These are phyloP conservation scores for Linurgus olivaceus DNA, from an alignment of 2,797 vertebrate genomes.

Conservation along the genomic window DNA sequence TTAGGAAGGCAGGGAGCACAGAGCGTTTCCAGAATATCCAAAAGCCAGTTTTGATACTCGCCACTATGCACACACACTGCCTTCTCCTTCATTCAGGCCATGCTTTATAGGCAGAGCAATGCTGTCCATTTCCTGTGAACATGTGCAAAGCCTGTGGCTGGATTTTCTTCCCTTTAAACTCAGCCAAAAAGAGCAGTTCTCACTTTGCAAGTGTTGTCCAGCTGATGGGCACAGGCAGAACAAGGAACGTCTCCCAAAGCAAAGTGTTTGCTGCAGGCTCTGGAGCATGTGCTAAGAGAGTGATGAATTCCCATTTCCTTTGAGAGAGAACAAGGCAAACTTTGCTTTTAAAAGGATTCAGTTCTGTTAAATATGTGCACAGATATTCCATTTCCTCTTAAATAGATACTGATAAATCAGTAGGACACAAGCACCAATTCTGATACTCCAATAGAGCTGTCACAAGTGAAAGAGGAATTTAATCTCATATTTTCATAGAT, in stretches of 20 bases:
- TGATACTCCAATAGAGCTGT: background rate
- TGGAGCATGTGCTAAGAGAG: background rate
- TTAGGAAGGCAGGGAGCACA: background rate
- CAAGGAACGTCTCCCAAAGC: background rate
- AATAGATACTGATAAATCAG: background rate
- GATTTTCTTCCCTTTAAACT: background rate
- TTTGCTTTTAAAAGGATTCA: slow-evolving; percentile 44
- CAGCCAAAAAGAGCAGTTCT: background rate
- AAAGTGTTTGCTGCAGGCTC: background rate
- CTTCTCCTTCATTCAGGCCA: background rate
- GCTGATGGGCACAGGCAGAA: background rate
- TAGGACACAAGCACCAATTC: background rate
- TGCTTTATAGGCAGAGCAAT: background rate
- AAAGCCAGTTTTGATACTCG: background rate
- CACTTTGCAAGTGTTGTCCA: background rate
- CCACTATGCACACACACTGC: background rate
- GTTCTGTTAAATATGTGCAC: background rate
- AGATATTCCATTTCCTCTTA: background rate
- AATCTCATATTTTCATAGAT: background rate
- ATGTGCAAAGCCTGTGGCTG: background rate
- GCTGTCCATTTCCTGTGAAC: background rate
- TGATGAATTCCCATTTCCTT: slow-evolving; percentile 6
- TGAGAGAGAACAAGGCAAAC: background rate
- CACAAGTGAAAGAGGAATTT: background rate
- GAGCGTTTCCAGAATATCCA: background rate